phyloP scores from a whole-genome alignment of 2,113 vertebrate species.

The Pica pica region DNA sequence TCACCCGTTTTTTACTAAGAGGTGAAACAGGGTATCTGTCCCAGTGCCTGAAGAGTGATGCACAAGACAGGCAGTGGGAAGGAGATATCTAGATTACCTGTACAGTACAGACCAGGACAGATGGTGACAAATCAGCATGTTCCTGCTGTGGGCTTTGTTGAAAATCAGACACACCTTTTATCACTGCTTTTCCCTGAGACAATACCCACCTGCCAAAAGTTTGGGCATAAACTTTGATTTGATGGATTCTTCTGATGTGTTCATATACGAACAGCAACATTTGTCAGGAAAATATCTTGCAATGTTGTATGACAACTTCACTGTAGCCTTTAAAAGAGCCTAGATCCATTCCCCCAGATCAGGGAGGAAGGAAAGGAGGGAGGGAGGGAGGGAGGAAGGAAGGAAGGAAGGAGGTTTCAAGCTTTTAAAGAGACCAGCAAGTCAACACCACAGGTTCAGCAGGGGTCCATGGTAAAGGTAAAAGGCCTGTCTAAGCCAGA shows the following conservation, averaged over 20 bases:
- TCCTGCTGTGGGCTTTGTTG: fast-evolving
- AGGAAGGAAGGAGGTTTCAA: not conserved
- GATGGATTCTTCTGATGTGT: not conserved
- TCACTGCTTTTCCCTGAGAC: not conserved
- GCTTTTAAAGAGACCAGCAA: not conserved
- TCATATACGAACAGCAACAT: fast-evolving
- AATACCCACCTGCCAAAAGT: not conserved
- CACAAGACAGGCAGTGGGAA: not conserved
- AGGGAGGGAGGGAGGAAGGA: too few relatives aligned
- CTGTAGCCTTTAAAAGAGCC: not conserved
- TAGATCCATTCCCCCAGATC: not conserved
- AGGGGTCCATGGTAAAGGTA: not conserved
- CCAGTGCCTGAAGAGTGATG: not conserved
- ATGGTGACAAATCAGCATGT: fast-evolving
- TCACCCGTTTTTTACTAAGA: not conserved
- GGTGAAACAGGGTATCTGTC: not conserved
- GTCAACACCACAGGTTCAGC: not conserved
- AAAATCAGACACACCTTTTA: not conserved
- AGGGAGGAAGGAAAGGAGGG: too few relatives aligned
- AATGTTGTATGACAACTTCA: not conserved
- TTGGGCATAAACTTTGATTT: not conserved
- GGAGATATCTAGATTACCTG: not conserved
- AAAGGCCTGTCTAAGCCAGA: not conserved
- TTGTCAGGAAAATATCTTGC: not conserved
- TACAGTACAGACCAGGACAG: not conserved